These are phyloP conservation scores for Oryzias curvinotus DNA, from an alignment of 2,113 vertebrate species.

Conservation along the genomic window DNA sequence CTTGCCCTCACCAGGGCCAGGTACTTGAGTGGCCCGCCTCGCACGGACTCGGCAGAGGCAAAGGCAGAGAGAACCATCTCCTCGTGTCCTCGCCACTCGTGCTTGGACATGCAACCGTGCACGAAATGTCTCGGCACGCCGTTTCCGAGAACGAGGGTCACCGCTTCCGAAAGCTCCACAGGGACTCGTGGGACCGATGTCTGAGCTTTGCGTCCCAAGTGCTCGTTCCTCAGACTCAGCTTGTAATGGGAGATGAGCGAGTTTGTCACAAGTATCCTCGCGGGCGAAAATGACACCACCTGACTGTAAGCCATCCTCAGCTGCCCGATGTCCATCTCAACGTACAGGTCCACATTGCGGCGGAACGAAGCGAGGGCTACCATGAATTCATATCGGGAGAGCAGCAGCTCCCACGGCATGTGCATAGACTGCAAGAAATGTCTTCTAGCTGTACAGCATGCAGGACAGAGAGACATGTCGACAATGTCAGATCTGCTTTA, in stretches of 20 bases:
- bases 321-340: neutral
- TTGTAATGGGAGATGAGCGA: neutral
- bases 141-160: neutral
- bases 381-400: slow-evolving; percentile 2
- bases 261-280: neutral
- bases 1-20: neutral
- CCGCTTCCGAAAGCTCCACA: fast-evolving
- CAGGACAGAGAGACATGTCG: neutral
- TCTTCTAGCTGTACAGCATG: neutral
- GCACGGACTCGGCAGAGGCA: neutral
- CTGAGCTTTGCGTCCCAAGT: neutral
- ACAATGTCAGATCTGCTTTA: too few species aligned
- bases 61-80: neutral
- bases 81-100: neutral
- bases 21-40: neutral
- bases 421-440: fast-evolving
- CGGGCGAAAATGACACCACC: neutral
- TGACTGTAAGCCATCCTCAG: neutral
- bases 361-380: neutral
- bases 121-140: neutral
- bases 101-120: neutral
- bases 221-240: fast-evolving
- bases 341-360: slow-evolving; percentile 4
- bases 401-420: neutral
- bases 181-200: neutral